A percentile compares a stretch with the other conserved stretches of the same genome.
These are phyloP conservation scores for Pantelozetes paolii DNA, from an alignment of 2,888 invertebrate species.

Conservation along the genomic window DNA sequence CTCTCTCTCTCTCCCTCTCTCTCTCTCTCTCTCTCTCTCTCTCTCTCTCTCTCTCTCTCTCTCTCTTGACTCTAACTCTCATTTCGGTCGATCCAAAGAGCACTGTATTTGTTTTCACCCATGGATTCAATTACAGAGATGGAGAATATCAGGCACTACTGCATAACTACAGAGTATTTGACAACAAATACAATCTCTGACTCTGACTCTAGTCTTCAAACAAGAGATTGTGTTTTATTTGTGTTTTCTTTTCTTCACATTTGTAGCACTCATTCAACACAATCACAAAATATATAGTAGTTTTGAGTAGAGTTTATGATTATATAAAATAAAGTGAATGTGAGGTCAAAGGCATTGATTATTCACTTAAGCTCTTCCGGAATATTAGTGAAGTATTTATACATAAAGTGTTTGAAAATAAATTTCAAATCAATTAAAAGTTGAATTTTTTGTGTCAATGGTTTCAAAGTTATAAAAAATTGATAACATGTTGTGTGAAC, in stretches of 20 bases:
- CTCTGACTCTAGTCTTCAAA: not conserved
- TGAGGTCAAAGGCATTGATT: too few species aligned
- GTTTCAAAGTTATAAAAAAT: not conserved
- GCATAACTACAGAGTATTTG: slow-evolving; percentile 4
- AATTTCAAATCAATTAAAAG: too few species aligned
- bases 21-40: slow-evolving; percentile 1
- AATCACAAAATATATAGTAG: not conserved
- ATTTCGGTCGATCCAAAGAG: not conserved
- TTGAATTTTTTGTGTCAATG: not conserved
- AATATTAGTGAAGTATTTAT: too few species aligned
- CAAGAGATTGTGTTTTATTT: slow-evolving; percentile 17
- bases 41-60: slow-evolving; percentile 27
- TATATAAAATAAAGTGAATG: not conserved
- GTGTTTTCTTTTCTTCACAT: not conserved
- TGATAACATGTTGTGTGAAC: too few species aligned
- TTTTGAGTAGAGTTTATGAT: not conserved
- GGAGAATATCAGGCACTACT: slow-evolving; percentile 11
- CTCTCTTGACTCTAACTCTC: not conserved
- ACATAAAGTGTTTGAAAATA: too few species aligned
- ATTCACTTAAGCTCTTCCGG: too few species aligned
- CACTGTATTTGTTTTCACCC: slow-evolving; percentile 14
- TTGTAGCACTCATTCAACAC: not conserved
- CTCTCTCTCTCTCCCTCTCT: not conserved
- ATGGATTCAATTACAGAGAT: slow-evolving; percentile 33
- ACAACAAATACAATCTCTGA: slow-evolving; percentile 3